These are phyloP conservation scores for Drosophila basisetae DNA, from an alignment of 2,888 invertebrate species.

Conservation along the genomic window DNA sequence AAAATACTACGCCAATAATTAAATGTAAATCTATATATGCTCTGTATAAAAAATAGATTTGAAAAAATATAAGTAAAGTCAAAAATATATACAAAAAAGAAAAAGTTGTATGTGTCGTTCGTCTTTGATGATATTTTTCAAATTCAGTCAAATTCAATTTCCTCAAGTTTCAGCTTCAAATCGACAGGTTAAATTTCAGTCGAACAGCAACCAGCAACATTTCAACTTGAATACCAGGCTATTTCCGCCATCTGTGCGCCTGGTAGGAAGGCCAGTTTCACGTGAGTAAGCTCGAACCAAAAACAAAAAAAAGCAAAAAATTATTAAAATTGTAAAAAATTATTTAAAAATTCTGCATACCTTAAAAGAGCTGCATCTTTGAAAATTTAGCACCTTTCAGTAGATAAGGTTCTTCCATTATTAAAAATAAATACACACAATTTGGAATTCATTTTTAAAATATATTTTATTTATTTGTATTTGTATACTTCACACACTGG, in stretches of 20 bases:
- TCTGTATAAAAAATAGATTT: conserved; percentile 41
- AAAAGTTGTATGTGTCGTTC: not conserved
- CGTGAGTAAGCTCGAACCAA: no score
- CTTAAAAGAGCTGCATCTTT: not conserved
- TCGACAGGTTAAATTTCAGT: not conserved
- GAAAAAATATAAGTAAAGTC: conserved; percentile 24
- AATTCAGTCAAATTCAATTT: not conserved
- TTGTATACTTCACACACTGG: conserved; percentile 51
- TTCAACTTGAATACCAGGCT: not conserved
- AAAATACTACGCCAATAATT: conserved; percentile 18
- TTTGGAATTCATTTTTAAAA: conserved; percentile 61
- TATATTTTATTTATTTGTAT: conserved; percentile 70
- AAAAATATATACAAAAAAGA: not conserved
- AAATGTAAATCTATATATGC: conserved; percentile 35
- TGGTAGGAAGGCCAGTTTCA: not conserved
- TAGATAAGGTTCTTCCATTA: not conserved
- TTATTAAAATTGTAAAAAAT: not conserved
- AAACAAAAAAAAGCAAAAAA: not conserved
- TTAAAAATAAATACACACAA: not conserved
- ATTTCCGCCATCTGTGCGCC: not conserved
- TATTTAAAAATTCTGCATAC: not conserved
- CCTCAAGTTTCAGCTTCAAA: not conserved
- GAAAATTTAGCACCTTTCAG: not conserved
- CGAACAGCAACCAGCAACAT: not conserved
- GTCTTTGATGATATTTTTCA: not conserved